A percentile compares a stretch with the other conserved stretches of the same genome.
Conservation (phyloP, 1,140 invertebrate species). For the Glossosoma conforme region DNA sequence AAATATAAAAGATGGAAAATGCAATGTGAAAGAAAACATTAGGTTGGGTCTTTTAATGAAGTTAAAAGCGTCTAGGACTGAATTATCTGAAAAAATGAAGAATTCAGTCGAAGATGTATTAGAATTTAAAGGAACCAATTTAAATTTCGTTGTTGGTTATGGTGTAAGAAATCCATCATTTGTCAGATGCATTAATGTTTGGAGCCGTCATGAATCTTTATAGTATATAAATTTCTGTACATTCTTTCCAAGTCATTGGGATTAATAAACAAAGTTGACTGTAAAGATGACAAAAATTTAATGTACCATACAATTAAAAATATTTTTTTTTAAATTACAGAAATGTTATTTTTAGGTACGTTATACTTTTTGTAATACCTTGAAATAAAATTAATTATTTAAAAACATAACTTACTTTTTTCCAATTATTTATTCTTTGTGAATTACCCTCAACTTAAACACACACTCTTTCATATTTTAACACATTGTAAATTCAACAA, state of each 20-base stretch:
- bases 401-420: too few species aligned
- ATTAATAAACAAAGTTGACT: too few species aligned
- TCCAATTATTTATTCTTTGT: too few species aligned
- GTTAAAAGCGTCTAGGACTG: conserved; percentile 16
- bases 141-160: conserved; percentile 24
- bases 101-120: conserved; percentile 16
- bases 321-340: too few species aligned
- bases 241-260: background rate
- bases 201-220: conserved; percentile 14
- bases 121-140: conserved; percentile 27
- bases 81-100: conserved; percentile 19
- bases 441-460: too few species aligned
- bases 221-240: background rate
- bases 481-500: background rate
- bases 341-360: too few species aligned
- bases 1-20: background rate
- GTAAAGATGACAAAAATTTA: too few species aligned
- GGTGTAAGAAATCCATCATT: conserved; percentile 17
- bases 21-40: conserved; percentile 5
- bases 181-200: conserved; percentile 26
- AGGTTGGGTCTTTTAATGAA: conserved; percentile 8
- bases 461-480: too few species aligned
- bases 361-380: too few species aligned
- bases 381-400: too few species aligned
- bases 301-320: too few species aligned